These are phyloP conservation scores for Caenorhabditis plicata DNA, from an alignment of 2,888 invertebrate genomes.

Conservation along the genomic window DNA sequence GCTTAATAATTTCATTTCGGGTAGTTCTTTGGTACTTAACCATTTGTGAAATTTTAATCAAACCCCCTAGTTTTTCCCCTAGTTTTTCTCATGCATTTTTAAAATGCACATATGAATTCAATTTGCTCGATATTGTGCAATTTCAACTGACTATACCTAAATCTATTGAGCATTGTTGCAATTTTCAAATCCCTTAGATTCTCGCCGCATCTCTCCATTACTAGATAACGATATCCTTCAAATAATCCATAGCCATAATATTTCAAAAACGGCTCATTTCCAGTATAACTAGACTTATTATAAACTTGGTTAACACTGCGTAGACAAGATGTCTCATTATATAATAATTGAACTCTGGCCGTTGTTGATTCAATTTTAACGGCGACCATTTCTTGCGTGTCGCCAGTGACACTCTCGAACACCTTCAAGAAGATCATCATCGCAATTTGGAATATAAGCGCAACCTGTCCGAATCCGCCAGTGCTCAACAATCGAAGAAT, in stretches of 20 bases:
- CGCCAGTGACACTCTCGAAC: no score
- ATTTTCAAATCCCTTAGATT: constrained; percentile 48
- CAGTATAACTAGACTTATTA: constrained; percentile 1
- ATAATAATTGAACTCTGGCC: constrained; percentile 21
- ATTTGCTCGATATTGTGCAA: no score
- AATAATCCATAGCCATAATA: constrained; percentile 18
- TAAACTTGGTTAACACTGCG: constrained; percentile 12
- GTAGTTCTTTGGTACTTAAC: no score
- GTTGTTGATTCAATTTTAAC: neutral
- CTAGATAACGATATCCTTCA: constrained; percentile 16
- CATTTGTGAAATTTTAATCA: no score
- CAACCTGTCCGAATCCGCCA: constrained; percentile 38
- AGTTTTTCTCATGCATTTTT: no score
- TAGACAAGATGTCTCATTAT: constrained; percentile 21
- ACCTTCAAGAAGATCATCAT: no score
- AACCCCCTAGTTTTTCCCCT: no score
- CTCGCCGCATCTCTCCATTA: constrained; percentile 48
- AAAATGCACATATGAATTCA: no score
- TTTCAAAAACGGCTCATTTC: constrained; percentile 15
- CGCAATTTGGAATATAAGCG: constrained; percentile 1
- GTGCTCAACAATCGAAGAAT: constrained; percentile 18
- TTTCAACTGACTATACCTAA: no score
- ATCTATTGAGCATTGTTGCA: constrained; percentile 26
- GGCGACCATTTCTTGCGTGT: neutral
- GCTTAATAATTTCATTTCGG: no score